Base-by-base conservation (phyloP, 2,888 invertebrate genomes). In the Poecilus cupreus region DNA sequence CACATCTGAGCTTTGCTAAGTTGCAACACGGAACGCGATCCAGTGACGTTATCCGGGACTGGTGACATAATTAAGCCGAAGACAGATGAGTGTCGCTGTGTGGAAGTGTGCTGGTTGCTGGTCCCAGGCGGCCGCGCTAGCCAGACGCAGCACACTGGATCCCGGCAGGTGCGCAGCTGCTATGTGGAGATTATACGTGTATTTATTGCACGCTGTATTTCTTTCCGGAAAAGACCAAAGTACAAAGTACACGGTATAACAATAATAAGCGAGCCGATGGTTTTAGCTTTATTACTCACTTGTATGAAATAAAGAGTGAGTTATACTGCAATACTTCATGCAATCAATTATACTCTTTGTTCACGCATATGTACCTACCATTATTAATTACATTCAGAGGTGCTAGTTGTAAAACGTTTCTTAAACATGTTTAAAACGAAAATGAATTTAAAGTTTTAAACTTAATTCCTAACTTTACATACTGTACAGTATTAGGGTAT, bases 1-100 rank as follows among this genome's bases (percentile, higher is more conserved):
- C 26, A 60, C 60, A 60, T 60, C 26, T n/a, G 24, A 24, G 24
- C 60, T 32, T 32, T 54, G 22, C 54, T 22, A 60, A 60, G 26
- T 26, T 24, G 60, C 26, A 24, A 4, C 24, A 24, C 13, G 43
- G n/a, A 8, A 13, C 26, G 13, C 60, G 60, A 60, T 60, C 60
- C 13, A 60, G 60, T 60, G 60, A 60, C 4, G 32, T 32, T 32
- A 32, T 32, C 32, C 32, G 6, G 8, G 57, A 32, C 26, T 68
- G 79, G 79, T 70, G 70, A 79, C 79, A 79, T 79, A 70, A 79
- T 79, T 79, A 79, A 79, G 68, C 79, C 79, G 79, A 79, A 79
- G 79, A 79, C 79, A 79, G 68, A 79, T 79, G 79, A 79, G 70
- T 70, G 70, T 79, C 78, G 78, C 72, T 79, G 16, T 22, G 75